A percentile compares a stretch with the other conserved stretches of the same genome.
phyloP scores from a whole-genome alignment of 2,797 vertebrate genomes.

The Ispidina lecontei region DNA sequence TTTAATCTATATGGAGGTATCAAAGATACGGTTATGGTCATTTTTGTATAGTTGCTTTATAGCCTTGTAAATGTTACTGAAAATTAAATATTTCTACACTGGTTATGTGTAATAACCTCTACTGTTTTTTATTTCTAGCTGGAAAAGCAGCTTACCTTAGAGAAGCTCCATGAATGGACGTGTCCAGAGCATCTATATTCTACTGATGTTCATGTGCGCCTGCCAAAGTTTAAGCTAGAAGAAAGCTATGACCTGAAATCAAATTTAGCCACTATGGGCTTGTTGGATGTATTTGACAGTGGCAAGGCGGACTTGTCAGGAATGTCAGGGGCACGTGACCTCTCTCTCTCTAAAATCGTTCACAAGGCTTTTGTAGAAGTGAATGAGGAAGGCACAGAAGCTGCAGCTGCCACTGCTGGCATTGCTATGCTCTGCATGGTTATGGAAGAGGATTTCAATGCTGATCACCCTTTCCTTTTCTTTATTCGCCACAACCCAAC shows the following conservation, averaged over 20 bases:
- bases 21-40: background rate
- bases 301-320: constrained; percentile 87
- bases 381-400: constrained; percentile 95
- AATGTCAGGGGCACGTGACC: constrained; percentile 82
- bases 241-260: constrained; percentile 84
- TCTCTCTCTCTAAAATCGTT: constrained; percentile 87
- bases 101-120: background rate
- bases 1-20: background rate
- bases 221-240: constrained; percentile 93
- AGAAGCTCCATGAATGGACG: constrained; percentile 89
- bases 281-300: constrained; percentile 82
- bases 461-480: constrained; percentile 93
- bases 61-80: background rate
- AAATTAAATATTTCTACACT: background rate
- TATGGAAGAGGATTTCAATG: constrained; percentile 82
- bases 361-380: constrained; percentile 95
- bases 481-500: constrained; percentile 88
- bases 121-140: constrained; percentile 78
- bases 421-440: constrained; percentile 61
- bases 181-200: constrained; percentile 74
- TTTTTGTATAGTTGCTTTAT: background rate
- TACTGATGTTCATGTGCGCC: constrained; percentile 77
- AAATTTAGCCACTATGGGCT: constrained; percentile 81
- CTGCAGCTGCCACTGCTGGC: constrained; percentile 87
- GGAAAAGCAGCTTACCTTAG: constrained; percentile 83